Evolutionary conservation across 2,797 vertebrate genomes (phyloP).

Genomic region (Chromis chromis): DNA sequence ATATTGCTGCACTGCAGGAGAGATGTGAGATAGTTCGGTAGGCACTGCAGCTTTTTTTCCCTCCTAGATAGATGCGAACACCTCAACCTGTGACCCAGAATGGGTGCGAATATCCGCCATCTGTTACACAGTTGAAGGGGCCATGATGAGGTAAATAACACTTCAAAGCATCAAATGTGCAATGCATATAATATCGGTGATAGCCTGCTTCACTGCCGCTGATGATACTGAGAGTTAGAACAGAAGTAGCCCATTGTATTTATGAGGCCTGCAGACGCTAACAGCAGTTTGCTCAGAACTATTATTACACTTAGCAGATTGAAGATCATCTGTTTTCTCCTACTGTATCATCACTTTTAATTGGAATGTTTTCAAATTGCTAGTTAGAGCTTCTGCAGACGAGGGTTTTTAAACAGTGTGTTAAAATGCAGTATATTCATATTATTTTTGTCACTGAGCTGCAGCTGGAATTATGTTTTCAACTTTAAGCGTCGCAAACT

Average conservation of each 20-base stretch:
- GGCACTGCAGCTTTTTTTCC: constrained; percentile 30
- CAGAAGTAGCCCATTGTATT: neutral
- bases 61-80: constrained; percentile 9
- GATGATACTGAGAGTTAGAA: neutral
- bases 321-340: neutral
- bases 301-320: neutral
- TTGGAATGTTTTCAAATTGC: neutral
- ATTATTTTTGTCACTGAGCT: neutral
- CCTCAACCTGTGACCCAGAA: constrained; percentile 36
- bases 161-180: constrained; percentile 9
- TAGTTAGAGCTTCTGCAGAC: neutral
- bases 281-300: neutral
- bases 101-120: constrained; percentile 21
- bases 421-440: neutral
- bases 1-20: constrained; percentile 32
- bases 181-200: neutral
- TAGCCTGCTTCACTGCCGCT: neutral
- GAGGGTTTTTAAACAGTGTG: neutral
- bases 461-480: constrained; percentile 1
- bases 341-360: neutral
- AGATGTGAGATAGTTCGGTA: constrained; percentile 31
- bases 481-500: neutral
- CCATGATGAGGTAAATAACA: constrained; percentile 10
- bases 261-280: neutral
- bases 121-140: constrained; percentile 15